Evolutionary conservation across 2,797 vertebrate genomes (phyloP).

Genomic region (Zalophus californianus): DNA sequence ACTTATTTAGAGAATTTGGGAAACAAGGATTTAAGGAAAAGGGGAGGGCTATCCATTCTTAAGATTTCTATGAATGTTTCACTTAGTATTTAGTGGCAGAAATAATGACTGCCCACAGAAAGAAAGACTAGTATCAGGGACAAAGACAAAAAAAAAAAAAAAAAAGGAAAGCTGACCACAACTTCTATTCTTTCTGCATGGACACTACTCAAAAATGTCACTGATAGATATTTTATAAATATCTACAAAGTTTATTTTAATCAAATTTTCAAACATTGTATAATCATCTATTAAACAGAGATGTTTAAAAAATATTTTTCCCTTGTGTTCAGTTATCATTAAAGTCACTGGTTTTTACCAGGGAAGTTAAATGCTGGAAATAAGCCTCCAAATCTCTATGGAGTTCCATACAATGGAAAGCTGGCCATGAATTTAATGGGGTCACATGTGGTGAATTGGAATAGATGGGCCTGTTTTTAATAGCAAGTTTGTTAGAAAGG

Average conservation of each 20-base stretch:
- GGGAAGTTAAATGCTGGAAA: constrained; percentile 61
- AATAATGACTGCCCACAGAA: neutral
- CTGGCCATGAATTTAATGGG: constrained; percentile 59
- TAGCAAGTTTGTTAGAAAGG: constrained; percentile 76
- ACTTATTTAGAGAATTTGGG: constrained; percentile 31
- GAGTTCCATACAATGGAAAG: constrained; percentile 52
- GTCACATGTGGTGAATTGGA: constrained; percentile 54
- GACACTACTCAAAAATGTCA: neutral
- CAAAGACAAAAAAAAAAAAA: neutral
- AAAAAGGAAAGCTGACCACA: neutral
- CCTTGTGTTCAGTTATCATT: constrained; percentile 38
- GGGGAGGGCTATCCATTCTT: neutral
- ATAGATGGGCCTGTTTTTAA: constrained; percentile 76
- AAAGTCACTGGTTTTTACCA: constrained; percentile 53
- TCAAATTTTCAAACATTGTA: constrained; percentile 36
- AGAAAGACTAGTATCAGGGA: neutral
- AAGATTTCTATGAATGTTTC: neutral
- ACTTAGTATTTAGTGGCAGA: constrained; percentile 14
- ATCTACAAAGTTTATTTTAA: constrained; percentile 47
- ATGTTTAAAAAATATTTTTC: constrained; percentile 51
- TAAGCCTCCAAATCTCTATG: constrained; percentile 45
- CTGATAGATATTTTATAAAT: neutral
- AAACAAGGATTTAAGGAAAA: constrained; percentile 48
- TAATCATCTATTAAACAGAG: constrained; percentile 22
- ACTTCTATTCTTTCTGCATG: neutral